Conservation (phyloP, 1,140 invertebrate species). For the Diabrotica undecimpunctata region DNA sequence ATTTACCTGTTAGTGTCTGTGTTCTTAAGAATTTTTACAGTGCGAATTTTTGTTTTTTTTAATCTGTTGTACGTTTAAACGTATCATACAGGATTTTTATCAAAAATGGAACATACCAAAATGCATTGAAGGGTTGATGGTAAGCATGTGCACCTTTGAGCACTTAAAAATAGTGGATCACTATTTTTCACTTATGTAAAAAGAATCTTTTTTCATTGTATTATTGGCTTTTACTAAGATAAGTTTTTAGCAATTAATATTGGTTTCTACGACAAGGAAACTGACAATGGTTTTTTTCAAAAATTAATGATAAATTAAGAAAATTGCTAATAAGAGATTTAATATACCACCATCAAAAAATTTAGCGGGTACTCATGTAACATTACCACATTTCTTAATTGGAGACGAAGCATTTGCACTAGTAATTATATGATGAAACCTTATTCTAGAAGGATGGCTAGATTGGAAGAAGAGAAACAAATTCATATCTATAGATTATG, state of each 20-base stretch:
- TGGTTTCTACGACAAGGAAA: constrained; percentile 44
- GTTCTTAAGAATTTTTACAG: too few species aligned
- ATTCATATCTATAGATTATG: constrained; percentile 34
- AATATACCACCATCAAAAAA: not conserved
- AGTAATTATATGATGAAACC: constrained; percentile 48
- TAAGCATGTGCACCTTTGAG: constrained; percentile 35
- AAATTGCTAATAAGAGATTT: not conserved
- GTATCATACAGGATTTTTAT: too few species aligned
- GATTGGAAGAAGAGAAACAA: constrained; percentile 26
- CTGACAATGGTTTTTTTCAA: constrained; percentile 44
- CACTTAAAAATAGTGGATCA: constrained; percentile 35
- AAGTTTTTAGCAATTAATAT: constrained; percentile 49
- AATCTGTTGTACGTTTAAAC: too few species aligned
- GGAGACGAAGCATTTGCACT: constrained; percentile 52
- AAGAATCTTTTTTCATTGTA: constrained; percentile 44
- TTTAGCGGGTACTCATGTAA: not conserved
- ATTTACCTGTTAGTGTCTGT: too few species aligned
- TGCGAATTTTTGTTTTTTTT: too few species aligned
- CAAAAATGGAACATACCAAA: too few species aligned
- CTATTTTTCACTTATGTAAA: constrained; percentile 49
- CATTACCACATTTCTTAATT: constrained; percentile 20
- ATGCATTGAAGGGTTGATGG: too few species aligned
- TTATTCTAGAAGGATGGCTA: constrained; percentile 36
- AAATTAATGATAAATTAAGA: constrained; percentile 26
- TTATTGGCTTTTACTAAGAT: constrained; percentile 50